Evolutionary conservation across 1,140 invertebrate species (phyloP), one percentile per base, ranked within the genome.

Genomic region (Anastrepha ludens): DNA sequence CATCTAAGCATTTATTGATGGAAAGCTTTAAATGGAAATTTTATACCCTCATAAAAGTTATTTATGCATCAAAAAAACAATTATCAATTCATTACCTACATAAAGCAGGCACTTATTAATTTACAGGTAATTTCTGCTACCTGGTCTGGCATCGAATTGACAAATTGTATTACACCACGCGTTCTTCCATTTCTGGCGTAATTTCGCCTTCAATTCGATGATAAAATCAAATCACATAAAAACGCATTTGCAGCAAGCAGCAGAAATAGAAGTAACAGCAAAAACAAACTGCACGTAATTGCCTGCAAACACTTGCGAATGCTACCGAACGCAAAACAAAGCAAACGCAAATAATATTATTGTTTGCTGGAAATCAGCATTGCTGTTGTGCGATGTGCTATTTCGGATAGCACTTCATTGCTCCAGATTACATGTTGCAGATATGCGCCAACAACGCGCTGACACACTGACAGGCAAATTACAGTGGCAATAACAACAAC

Each of bases 131-230:
- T 74, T 17, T 74, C 44, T 44, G 9, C n/a, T 44, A 8, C 5
- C 29, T 50, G 11, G 11, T 20, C 74, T 41, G 11, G 47, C 47
- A 3, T 7, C 47, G 2, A 81, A 81, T 81, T 58, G 74, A 13
- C 74, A 5, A 17, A 74, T 74, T 44, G 29, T 74, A 44, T 13
- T 13, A 20, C 74, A 50, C 44, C 47, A 55, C 47, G 11, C 7
- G 8, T 55, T 29, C 74, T 29, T 41, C 70, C 5, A 55, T 55
- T 81, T 81, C 47, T 81, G 41, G 20, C n/a, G 41, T 55, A 81
- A 81, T 81, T 81, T 81, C 74, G 74, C 74, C 74, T 81, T 81
- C 74, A 81, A 55, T 81, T 58, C 47, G 74, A 50, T 81, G 74
- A 81, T 81, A 55, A 81, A 55, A 81, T 81, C 74, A 9, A 15